Evolutionary conservation across 2,797 vertebrate species (phyloP).

Genomic region (Anabas testudineus): DNA sequence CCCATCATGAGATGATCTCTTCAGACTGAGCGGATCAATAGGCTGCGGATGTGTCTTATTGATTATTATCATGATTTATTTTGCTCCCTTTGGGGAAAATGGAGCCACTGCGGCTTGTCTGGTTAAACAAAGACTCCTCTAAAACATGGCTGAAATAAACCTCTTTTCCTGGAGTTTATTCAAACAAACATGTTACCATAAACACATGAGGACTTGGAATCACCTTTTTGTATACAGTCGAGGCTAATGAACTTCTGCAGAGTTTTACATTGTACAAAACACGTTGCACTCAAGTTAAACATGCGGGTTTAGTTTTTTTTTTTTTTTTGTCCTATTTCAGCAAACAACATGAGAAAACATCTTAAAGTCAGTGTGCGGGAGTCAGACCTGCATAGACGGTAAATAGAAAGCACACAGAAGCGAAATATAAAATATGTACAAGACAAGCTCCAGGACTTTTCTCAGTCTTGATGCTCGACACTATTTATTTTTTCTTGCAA

Average conservation of each 20-base stretch:
- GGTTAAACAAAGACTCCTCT: slow-evolving; percentile 37
- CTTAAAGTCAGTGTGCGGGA: slow-evolving; percentile 54
- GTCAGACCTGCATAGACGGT: slow-evolving; percentile 59
- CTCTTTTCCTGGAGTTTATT: slow-evolving; percentile 84
- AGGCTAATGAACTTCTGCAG: slow-evolving; percentile 73
- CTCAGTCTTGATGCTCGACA: slow-evolving; percentile 46
- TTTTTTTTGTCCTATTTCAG: slow-evolving; percentile 55
- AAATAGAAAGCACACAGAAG: slow-evolving; percentile 75
- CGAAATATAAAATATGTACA: slow-evolving; percentile 78
- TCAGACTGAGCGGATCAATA: slow-evolving; percentile 27
- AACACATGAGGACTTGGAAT: slow-evolving; percentile 82
- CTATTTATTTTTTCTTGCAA: slow-evolving; percentile 35
- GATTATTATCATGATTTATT: slow-evolving; percentile 24
- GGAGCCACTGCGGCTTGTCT: slow-evolving; percentile 18
- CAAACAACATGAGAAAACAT: slow-evolving; percentile 69
- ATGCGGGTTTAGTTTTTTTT: slow-evolving; percentile 66
- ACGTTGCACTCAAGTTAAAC: slow-evolving; percentile 80
- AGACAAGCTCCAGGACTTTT: slow-evolving; percentile 40
- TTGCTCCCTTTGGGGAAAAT: neutral
- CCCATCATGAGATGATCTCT: slow-evolving; percentile 23
- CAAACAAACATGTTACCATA: slow-evolving; percentile 84
- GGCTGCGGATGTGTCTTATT: neutral
- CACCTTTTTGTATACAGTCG: slow-evolving; percentile 79
- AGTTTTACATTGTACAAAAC: slow-evolving; percentile 84
- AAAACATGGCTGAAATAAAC: slow-evolving; percentile 70